Base-by-base conservation (phyloP, 2,113 vertebrate genomes). In the Cyprinodon variegatus region DNA sequence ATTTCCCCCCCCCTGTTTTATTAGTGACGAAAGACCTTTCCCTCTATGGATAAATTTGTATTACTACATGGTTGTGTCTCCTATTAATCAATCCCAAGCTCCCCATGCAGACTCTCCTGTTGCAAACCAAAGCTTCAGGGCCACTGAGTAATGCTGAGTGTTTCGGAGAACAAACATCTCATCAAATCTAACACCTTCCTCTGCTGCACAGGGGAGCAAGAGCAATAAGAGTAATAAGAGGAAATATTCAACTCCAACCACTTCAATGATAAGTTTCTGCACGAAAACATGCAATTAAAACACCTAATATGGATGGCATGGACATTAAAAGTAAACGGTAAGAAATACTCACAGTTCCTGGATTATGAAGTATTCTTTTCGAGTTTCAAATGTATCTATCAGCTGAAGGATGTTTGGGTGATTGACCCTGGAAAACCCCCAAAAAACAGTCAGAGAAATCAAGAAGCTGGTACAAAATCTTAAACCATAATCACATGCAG, bases 341-440 rank as follows among this genome's bases (percentile, higher is more conserved):
- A 72, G 5, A 66, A 73, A 75, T 11, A 92, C 95, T 95, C 87
- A 96, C 95, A 96, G 92, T 76, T 96, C 95, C 86, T 96, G 95
- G 86, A 96, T 94, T 85, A 96, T 96, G 85, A 94, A 95, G 78
- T 95, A 96, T 89, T 96, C 95, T 83, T 95, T 96, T 74, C 94
- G 87, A 8, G 95, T 96, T 89, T 96, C 95, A 68, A 94, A 96
- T 1, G 95, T 95, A 71, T 96, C 95, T 70, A 96, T 96, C 81
- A 96, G 90, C 84, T 96, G 95, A 61, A 96, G 88, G 78, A 96
- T 96, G 86, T 96, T 96, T 74, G 95, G 94, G 68, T 96, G 95
- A 88, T 91, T 95, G 81, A 96, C 89, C 92, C 95, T 96, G 88
- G 17, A 90, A 93, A 39, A 74, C 68, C 10, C 68, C 11, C 81